Evolutionary conservation across 2,113 vertebrate genomes (phyloP), one percentile per base, ranked within the genome.

Genomic region (Pelecanus crispus): DNA sequence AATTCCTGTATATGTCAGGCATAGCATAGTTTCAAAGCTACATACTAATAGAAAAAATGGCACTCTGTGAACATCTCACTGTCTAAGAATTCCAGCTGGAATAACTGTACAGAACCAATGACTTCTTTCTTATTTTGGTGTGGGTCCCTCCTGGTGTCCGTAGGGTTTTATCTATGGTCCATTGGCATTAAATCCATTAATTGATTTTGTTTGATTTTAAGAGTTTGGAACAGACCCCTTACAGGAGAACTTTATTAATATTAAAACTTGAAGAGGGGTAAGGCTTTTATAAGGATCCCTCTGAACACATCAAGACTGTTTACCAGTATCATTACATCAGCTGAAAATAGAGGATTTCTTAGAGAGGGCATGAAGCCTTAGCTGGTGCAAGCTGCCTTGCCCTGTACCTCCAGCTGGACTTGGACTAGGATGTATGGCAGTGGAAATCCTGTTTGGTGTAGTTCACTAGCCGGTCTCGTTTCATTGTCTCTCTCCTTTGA

Each of bases 61-160:
- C 40, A 55, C 14, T 61, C 22, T 56, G 50, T 73, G 86, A 90
- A 88, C 66, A 36, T 29, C 95, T 94, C 81, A 96, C 70, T 91
- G 90, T 88, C 78, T 95, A 85, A 91, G 93, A 97, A 96, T 94
- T 94, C 81, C 92, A 94, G 52, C 78, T 95, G 85, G 86, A 90
- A 67, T 94, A 94, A 92, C 67, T 84, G 49, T 81, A 91, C 36
- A 80, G 66, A 94, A 68, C 38, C 66, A 71, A 22, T 56, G 79
- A 62, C 25, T 26, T 71, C 53, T 52, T 84, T 67, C 49, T 82
- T 59, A 38, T 45, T 85, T 85, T 72, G 55, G 13, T 26, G 16
- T 38, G 21, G 13, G 4, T 86, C 68, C 24, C 5, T 92, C 73
- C 78, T 79, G 42, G 36, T 62, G 53, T 75, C 85, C 42, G 7